Conservation (phyloP, 2,797 vertebrate genomes). For the Anas flavirostris region DNA sequence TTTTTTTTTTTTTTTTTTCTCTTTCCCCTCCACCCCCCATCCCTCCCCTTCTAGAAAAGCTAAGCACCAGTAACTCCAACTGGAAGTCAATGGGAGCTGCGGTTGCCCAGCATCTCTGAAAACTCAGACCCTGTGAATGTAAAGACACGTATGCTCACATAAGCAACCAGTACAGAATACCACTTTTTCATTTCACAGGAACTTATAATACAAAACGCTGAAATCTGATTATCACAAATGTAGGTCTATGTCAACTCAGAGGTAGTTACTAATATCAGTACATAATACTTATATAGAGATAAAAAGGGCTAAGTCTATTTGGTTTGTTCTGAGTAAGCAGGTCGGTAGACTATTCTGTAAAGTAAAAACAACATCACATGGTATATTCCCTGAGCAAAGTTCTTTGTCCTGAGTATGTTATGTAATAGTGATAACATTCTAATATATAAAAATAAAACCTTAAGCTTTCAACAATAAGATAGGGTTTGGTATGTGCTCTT, state of each 20-base stretch:
- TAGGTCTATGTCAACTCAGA: conserved; percentile 89
- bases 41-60: conserved; percentile 54
- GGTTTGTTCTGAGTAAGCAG: conserved; percentile 87
- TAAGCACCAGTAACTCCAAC: conserved; percentile 5
- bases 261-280: conserved; percentile 95
- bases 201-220: conserved; percentile 77
- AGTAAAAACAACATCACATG: conserved; percentile 86
- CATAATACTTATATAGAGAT: conserved; percentile 84
- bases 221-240: conserved; percentile 81
- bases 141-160: conserved; percentile 74
- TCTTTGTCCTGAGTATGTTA: conserved; percentile 95
- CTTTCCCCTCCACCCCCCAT: not conserved
- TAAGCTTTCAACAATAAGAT: conserved; percentile 80
- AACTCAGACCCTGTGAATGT: conserved; percentile 59
- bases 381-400: conserved; percentile 99
- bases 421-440: conserved; percentile 88
- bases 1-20: not conserved
- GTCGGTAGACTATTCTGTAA: conserved; percentile 88
- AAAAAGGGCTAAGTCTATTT: conserved; percentile 83
- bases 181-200: conserved; percentile 72
- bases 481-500: conserved; percentile 88
- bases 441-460: conserved; percentile 87
- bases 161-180: conserved; percentile 72
- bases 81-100: conserved; percentile 16
- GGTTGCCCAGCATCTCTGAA: conserved; percentile 48